phyloP scores from a whole-genome alignment of 1,140 invertebrate species.

The Colletes gigas region DNA sequence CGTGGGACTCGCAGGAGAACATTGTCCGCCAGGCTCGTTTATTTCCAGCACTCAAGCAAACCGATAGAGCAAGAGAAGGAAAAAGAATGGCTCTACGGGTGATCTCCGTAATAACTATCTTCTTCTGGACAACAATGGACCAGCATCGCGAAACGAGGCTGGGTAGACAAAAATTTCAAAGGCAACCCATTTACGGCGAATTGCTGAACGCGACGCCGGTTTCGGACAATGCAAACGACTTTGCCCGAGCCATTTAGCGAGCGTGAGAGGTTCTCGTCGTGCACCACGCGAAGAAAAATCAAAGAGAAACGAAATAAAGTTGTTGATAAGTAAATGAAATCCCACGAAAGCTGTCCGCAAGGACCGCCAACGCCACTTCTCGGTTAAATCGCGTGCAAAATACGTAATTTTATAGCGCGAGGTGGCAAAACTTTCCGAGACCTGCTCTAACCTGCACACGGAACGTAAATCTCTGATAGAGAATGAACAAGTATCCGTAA shows the following conservation, averaged over 20 bases:
- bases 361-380: too few species aligned
- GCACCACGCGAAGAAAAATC: not conserved
- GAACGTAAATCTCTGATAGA: too few species aligned
- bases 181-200: constrained; percentile 2
- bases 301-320: too few species aligned
- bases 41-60: not conserved
- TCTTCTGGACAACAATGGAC: not conserved
- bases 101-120: constrained; percentile 6
- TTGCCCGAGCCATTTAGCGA: constrained; percentile 9
- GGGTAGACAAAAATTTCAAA: not conserved
- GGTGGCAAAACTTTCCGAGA: too few species aligned
- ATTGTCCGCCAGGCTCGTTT: not conserved
- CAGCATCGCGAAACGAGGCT: not conserved
- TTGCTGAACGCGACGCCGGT: not conserved
- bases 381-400: too few species aligned
- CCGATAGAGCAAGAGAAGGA: too few species aligned
- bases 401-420: too few species aligned
- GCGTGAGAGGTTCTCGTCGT: not conserved
- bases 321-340: too few species aligned
- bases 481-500: too few species aligned
- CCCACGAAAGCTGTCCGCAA: too few species aligned
- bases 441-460: too few species aligned
- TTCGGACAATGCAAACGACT: constrained; percentile 5
- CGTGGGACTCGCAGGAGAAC: not conserved
- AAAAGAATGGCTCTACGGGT: not conserved